Percentiles rank a stretch among this genome's conserved stretches.
Conservation (phyloP, 2,888 invertebrate species). For the Muschampia plurimacula region DNA sequence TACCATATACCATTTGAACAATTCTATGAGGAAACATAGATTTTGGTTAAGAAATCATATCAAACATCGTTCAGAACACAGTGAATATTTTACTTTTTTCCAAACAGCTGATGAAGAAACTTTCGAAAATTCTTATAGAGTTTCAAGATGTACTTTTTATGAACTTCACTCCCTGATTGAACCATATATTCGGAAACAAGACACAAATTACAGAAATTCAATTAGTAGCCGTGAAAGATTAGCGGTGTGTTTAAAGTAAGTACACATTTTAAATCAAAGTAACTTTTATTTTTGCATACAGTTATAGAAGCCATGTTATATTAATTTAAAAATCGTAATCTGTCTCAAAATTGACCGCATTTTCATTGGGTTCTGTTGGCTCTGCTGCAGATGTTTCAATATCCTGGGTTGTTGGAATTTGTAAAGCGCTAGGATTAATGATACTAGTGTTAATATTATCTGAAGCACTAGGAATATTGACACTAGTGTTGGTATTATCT, state of each 20-base stretch:
- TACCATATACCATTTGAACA: slow-evolving; percentile 22
- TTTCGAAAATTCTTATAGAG: slow-evolving; percentile 44
- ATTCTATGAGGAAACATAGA: slow-evolving; percentile 37
- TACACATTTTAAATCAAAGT: slow-evolving; percentile 36
- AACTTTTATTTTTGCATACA: slow-evolving; percentile 37
- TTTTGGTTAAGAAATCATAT: slow-evolving; percentile 44
- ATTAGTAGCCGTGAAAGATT: slow-evolving; percentile 33
- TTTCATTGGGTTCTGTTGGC: not conserved
- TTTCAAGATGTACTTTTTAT: slow-evolving; percentile 41
- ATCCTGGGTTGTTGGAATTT: not conserved
- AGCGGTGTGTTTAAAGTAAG: slow-evolving; percentile 26
- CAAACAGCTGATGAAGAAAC: slow-evolving; percentile 44
- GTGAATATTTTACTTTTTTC: slow-evolving; percentile 46
- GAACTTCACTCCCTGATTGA: slow-evolving; percentile 41
- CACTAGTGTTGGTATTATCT: not conserved
- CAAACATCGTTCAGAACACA: slow-evolving; percentile 41
- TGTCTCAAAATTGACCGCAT: not conserved
- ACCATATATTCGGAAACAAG: slow-evolving; percentile 40
- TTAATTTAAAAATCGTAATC: not conserved
- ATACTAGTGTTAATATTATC: no score
- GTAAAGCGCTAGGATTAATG: not conserved
- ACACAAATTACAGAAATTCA: slow-evolving; percentile 43
- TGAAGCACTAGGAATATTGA: not conserved
- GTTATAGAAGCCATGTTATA: not conserved
- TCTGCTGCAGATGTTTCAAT: slow-evolving; percentile 15